phyloP scores from a whole-genome alignment of 2,888 invertebrate species.

The Eurytoma adleriae region DNA sequence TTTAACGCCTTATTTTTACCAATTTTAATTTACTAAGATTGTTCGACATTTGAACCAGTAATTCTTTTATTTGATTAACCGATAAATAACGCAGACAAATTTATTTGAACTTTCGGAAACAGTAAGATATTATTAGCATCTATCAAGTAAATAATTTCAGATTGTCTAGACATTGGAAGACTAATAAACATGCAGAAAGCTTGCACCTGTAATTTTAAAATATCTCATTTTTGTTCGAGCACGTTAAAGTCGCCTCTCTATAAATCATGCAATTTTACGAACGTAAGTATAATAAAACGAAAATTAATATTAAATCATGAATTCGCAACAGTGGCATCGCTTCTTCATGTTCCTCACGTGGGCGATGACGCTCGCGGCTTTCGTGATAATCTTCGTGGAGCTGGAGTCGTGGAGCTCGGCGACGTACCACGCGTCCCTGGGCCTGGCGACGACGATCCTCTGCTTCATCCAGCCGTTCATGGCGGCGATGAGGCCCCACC shows the following conservation, averaged over 20 bases:
- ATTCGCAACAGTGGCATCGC: conserved; percentile 86
- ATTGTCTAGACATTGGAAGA: not conserved
- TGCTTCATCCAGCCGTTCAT: conserved; percentile 92
- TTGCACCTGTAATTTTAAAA: not conserved
- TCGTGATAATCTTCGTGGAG: conserved; percentile 89
- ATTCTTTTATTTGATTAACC: too few species aligned
- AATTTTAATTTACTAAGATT: too few species aligned
- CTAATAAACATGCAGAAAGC: too few species aligned
- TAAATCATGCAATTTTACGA: too few species aligned
- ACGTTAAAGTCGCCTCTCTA: too few species aligned
- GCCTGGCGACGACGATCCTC: conserved; percentile 85
- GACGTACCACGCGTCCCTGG: conserved; percentile 91
- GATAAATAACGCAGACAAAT: too few species aligned
- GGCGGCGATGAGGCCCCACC: conserved; percentile 91
- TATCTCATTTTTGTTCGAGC: not conserved
- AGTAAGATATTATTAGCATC: too few species aligned
- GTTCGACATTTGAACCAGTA: too few species aligned
- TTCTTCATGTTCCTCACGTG: conserved; percentile 90
- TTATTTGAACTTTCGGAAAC: too few species aligned
- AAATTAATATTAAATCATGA: too few species aligned
- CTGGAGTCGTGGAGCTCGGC: conserved; percentile 85
- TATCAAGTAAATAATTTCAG: too few species aligned
- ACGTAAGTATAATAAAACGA: too few species aligned
- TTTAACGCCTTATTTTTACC: not conserved
- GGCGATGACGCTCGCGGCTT: conserved; percentile 86